Evolutionary conservation across 1,140 invertebrate genomes (phyloP).

Genomic region (Streblospio benedicti): DNA sequence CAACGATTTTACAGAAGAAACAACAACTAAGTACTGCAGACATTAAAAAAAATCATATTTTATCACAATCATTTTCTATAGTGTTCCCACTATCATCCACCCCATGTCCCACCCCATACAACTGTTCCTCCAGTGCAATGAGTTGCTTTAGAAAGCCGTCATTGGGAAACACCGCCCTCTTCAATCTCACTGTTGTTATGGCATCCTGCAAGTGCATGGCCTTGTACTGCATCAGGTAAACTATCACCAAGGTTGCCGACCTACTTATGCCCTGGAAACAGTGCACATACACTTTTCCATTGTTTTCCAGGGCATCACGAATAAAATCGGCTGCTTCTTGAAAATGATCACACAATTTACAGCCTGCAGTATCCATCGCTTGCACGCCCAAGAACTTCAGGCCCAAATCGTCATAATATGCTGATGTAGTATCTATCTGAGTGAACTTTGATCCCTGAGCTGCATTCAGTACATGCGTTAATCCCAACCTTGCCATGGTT

Average conservation of each 20-base stretch:
- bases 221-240: conserved; percentile 23
- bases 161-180: conserved; percentile 50
- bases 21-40: no score
- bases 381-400: conserved; percentile 72
- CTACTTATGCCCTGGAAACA: conserved; percentile 73
- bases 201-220: conserved; percentile 3
- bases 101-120: no score
- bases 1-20: no score
- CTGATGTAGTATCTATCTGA: conserved; percentile 38
- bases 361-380: conserved; percentile 64
- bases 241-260: conserved; percentile 65
- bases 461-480: conserved; percentile 49
- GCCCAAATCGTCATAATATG: conserved; percentile 61
- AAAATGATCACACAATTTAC: conserved; percentile 70
- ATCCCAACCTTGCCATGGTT: conserved; percentile 32
- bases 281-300: conserved; percentile 63
- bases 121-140: conserved; percentile 21
- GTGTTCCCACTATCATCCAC: no score
- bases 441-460: conserved; percentile 40
- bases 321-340: conserved; percentile 69
- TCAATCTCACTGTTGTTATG: neutral
- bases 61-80: no score
- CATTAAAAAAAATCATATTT: no score
- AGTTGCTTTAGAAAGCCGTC: conserved; percentile 47
- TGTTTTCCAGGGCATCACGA: conserved; percentile 58